Evolutionary conservation across 2,888 invertebrate species (phyloP).

Genomic region (Ommatoiulus sabulosus): DNA sequence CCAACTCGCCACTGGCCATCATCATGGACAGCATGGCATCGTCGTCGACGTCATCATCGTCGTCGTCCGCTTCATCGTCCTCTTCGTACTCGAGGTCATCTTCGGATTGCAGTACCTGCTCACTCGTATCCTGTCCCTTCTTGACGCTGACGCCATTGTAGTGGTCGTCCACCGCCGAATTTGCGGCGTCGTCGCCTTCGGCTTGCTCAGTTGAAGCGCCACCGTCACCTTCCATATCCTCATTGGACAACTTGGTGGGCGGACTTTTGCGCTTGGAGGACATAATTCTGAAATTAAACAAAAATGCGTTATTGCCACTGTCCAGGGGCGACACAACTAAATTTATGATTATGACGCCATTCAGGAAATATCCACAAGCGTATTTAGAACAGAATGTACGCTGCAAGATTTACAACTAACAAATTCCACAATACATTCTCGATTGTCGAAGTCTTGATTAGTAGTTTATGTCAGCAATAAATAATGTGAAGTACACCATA

Average conservation of each 20-base stretch:
- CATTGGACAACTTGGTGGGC: constrained; percentile 91
- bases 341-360: too few species aligned
- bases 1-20: constrained; percentile 3
- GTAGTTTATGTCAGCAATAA: too few species aligned
- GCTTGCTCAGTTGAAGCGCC: constrained; percentile 58
- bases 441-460: too few species aligned
- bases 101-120: constrained; percentile 77
- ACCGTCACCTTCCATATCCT: constrained; percentile 65
- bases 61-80: constrained; percentile 59
- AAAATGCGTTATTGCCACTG: background rate
- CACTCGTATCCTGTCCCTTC: background rate
- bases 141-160: background rate
- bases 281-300: constrained; percentile 77
- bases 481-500: too few species aligned
- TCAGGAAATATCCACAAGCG: too few species aligned
- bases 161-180: background rate
- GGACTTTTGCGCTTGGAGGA: constrained; percentile 97
- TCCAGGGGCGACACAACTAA: background rate
- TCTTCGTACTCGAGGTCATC: constrained; percentile 68
- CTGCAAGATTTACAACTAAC: too few species aligned
- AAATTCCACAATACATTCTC: too few species aligned
- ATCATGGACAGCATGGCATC: background rate
- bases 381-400: too few species aligned
- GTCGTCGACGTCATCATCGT: constrained; percentile 58
- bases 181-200: constrained; percentile 59